phyloP scores from a whole-genome alignment of 2,113 vertebrate species.

The Antechinus stuartii region DNA sequence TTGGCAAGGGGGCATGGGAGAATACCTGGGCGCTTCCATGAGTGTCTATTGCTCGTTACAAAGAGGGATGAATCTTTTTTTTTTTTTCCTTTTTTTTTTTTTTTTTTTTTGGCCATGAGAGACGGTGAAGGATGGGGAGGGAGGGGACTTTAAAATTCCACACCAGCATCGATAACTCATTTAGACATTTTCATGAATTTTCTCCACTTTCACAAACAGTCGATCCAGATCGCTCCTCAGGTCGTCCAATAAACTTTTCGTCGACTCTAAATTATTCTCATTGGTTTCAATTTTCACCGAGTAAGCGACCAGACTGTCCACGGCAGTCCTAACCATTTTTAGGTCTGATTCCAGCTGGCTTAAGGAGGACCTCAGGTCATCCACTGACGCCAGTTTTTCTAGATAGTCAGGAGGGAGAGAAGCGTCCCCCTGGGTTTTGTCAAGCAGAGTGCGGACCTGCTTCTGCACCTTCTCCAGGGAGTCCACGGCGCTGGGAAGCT shows the following conservation, averaged over 20 bases:
- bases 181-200: conserved; percentile 83
- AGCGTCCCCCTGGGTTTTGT: conserved; percentile 74
- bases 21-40: conserved; percentile 35
- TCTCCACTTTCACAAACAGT: conserved; percentile 83
- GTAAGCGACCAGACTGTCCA: conserved; percentile 87
- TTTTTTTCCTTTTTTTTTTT: conserved; percentile 36
- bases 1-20: neutral
- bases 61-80: conserved; percentile 51
- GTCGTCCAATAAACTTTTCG: conserved; percentile 87
- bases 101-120: conserved; percentile 73
- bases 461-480: conserved; percentile 81
- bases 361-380: conserved; percentile 85
- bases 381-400: conserved; percentile 82
- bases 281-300: conserved; percentile 91
- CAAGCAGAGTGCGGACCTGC: conserved; percentile 78
- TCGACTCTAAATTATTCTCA: conserved; percentile 85
- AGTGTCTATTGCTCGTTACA: conserved; percentile 61
- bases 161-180: conserved; percentile 43
- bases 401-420: conserved; percentile 75
- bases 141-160: conserved; percentile 56
- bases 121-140: conserved; percentile 36
- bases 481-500: conserved; percentile 81
- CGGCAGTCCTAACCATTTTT: conserved; percentile 87
- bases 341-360: conserved; percentile 87
- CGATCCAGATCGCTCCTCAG: conserved; percentile 86